Evolutionary conservation across 1,140 invertebrate species (phyloP), one percentile per base, ranked within the genome.

Genomic region (Ephestia elutella): DNA sequence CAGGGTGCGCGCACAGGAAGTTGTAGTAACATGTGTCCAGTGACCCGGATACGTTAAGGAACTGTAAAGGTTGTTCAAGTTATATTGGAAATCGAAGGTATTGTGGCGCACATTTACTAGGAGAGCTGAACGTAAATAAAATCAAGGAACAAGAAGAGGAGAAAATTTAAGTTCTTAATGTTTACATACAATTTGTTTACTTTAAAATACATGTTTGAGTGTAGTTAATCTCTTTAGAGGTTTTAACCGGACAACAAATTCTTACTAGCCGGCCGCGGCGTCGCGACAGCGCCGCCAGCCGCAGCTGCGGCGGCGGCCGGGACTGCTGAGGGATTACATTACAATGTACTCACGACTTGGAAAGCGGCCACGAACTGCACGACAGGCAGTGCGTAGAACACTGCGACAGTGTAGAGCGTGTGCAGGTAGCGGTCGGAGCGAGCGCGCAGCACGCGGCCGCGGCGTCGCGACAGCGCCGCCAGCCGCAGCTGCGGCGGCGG

Each of bases 11-110:
- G 84, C 97, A 98, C 53, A 95, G 84, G 87, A 97, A 98, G 86
- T 98, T 98, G 90, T 97, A 98, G 85, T 96, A 98, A 83, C 96
- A 98, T 53, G 96, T 89, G 90, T 98, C 96, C 80, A 96, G 93
- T 82, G 97, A 93, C 18, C 96, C 96, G 3, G 95, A 95, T 38
- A 92, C 85, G 74, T 94, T 92, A 55, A 97, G 74, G 0, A 95
- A 90, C 92, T 96, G 85, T 32, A 44, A 44, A 15, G 0, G 15
- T n/a, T 44, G 15, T 17, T 15, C 13, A 11, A 38, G 32, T 38
- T 38, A 11, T 38, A 10, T 2, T 10, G n/a, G n/a, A n/a, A n/a
- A 38, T 11, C 8, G 32, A 28, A 28, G 3, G 25, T 28, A 28
- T n/a, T n/a, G n/a, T n/a, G n/a, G n/a, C n/a, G n/a, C n/a, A n/a